Conservation (phyloP, 1,140 invertebrate species). For the Cyclargus thomasi region DNA sequence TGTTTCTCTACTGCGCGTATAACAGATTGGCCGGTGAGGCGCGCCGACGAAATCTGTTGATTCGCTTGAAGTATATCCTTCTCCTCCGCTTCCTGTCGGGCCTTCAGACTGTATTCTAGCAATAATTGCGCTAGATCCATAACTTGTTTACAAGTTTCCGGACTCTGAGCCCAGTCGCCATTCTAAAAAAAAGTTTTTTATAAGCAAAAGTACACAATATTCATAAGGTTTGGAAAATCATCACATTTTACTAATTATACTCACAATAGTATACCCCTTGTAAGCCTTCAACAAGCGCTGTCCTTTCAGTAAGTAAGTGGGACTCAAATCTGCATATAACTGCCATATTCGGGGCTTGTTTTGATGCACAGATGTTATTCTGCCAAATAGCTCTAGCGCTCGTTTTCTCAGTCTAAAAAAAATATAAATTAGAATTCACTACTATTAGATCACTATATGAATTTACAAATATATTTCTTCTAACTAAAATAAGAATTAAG, state of each 20-base stretch:
- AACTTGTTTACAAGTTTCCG: constrained; percentile 67
- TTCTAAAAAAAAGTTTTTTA: constrained; percentile 69
- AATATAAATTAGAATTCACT: not conserved
- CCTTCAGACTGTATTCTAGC: constrained; percentile 57
- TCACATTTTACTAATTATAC: too few species aligned
- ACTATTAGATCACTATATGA: too few species aligned
- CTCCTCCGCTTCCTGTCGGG: constrained; percentile 50
- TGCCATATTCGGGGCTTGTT: constrained; percentile 86
- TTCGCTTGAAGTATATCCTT: constrained; percentile 78
- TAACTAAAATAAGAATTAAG: too few species aligned
- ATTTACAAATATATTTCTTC: too few species aligned
- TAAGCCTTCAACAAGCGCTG: constrained; percentile 80
- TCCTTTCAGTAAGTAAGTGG: constrained; percentile 76
- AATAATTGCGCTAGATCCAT: constrained; percentile 48
- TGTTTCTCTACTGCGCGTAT: constrained; percentile 72
- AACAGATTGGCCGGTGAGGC: constrained; percentile 76
- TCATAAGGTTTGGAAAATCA: too few species aligned
- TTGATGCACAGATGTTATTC: constrained; percentile 82
- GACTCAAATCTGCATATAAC: constrained; percentile 84
- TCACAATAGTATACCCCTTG: constrained; percentile 76
- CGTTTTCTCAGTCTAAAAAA: constrained; percentile 76
- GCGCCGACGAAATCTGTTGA: constrained; percentile 77
- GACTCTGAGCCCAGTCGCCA: constrained; percentile 78
- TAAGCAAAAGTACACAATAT: too few species aligned
- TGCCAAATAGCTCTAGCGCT: constrained; percentile 85